Evolutionary conservation across 2,797 vertebrate genomes (phyloP), one percentile per base, ranked within the genome.

Genomic region (Typhlichthys subterraneus): DNA sequence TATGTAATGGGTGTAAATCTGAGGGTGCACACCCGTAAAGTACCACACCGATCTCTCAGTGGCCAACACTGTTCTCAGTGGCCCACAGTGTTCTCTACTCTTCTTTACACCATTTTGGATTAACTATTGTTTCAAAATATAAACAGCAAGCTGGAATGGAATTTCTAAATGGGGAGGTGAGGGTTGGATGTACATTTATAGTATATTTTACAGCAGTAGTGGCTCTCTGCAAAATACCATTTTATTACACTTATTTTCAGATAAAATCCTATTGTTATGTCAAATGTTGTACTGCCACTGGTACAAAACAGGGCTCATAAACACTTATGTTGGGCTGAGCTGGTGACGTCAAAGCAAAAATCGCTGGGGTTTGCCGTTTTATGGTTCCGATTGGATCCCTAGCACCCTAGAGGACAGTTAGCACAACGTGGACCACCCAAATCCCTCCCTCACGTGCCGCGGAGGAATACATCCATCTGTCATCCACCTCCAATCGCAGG

Each of bases 251-350:
- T 46, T 38, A 46, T 79, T 82, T 87, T 84, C 79, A 65, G 66
- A 56, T 59, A 72, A 83, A 80, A 75, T 63, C 67, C 68, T 82
- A 81, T 69, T 75, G 76, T 86, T 79, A 84, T 65, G 61, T 79
- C 75, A 84, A 67, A 64, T 64, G 29, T 2, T 61, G 82, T 70
- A 73, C 19, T 70, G n/a, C 0, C 12, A 70, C 42, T 68, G 69
- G 75, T 75, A 71, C 72, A 81, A 74, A 58, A 59, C 3, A 48
- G 57, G 76, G 70, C 57, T 76, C 48, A 72, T 8, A 67, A 79
- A 67, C 54, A 72, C 67, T 53, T 38, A 38, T 0, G 76, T 10
- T 64, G 14, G 61, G 65, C 56, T 9, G 57, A 82, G 77, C 56
- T 67, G 42, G 76, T 59, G 47, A 23, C 45, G 31, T 50, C 42